phyloP scores from a whole-genome alignment of 2,888 invertebrate species.

The Orchesella flavescens region DNA sequence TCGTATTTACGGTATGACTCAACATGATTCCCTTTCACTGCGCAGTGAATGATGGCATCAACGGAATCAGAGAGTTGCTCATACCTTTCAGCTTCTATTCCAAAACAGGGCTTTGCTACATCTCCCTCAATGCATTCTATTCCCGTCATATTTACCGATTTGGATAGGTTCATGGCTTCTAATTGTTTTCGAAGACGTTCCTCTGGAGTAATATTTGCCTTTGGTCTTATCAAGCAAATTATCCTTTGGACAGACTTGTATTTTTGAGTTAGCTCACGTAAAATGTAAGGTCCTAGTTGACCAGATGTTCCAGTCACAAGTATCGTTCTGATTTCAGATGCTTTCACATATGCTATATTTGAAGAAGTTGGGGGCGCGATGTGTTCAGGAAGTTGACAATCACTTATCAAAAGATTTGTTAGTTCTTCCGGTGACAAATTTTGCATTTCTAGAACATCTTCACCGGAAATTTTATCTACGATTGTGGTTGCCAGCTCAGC shows the following conservation, averaged over 20 bases:
- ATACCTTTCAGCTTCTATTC: slow-evolving; percentile 38
- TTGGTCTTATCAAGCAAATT: slow-evolving; percentile 34
- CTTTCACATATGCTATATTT: neutral
- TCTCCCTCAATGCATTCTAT: slow-evolving; percentile 37
- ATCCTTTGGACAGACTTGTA: slow-evolving; percentile 22
- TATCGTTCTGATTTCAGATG: slow-evolving; percentile 31
- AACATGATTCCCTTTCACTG: slow-evolving; percentile 51
- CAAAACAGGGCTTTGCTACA: slow-evolving; percentile 36
- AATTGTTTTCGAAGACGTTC: slow-evolving; percentile 5
- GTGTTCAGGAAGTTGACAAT: slow-evolving; percentile 34
- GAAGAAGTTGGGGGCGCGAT: neutral
- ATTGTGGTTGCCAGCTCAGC: neutral
- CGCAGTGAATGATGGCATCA: slow-evolving; percentile 63
- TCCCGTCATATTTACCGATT: neutral
- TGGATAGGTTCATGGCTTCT: neutral
- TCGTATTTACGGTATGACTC: slow-evolving; percentile 54
- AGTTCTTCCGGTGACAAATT: slow-evolving; percentile 29
- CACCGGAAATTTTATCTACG: slow-evolving; percentile 15
- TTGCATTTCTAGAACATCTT: neutral
- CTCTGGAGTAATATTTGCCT: neutral
- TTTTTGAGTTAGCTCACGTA: neutral
- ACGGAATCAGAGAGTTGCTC: slow-evolving; percentile 32
- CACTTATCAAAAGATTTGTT: slow-evolving; percentile 20
- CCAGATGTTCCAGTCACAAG: slow-evolving; percentile 54
- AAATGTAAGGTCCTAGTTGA: slow-evolving; percentile 45